Conservation (phyloP, 2,797 vertebrate genomes). For the Brotogeris chrysoptera region DNA sequence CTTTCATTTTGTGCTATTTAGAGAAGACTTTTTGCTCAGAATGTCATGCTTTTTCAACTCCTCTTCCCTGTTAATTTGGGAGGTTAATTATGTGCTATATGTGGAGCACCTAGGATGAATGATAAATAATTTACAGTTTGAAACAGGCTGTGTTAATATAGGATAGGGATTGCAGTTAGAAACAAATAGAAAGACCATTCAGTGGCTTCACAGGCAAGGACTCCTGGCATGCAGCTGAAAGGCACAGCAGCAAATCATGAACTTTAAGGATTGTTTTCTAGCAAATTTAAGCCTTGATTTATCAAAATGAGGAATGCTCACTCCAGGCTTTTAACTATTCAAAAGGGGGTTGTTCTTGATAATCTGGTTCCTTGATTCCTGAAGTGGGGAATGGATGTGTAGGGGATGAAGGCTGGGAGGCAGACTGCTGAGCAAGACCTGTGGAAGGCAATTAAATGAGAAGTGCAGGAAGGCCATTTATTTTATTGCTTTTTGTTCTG, state of each 20-base stretch:
- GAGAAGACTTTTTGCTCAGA: background rate
- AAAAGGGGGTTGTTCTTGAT: background rate
- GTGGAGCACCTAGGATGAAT: background rate
- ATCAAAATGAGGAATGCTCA: background rate
- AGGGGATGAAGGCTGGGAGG: background rate
- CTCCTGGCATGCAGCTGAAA: background rate
- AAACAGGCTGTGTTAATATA: background rate
- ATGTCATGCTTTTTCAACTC: background rate
- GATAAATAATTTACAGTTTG: background rate
- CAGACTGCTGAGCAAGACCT: background rate
- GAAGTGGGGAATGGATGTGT: background rate
- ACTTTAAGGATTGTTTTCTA: background rate
- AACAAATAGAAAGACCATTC: background rate
- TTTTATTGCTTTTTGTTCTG: background rate
- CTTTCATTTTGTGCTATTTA: background rate
- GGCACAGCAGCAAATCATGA: background rate
- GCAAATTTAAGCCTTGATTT: background rate
- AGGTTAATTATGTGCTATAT: background rate
- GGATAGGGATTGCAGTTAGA: background rate
- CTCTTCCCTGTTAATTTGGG: background rate
- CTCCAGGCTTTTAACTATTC: background rate
- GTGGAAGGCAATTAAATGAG: background rate
- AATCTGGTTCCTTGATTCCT: background rate
- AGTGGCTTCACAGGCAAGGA: background rate
- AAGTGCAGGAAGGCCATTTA: background rate